Evolutionary conservation across 2,888 invertebrate species (phyloP), one percentile per base, ranked within the genome.

Genomic region (Meloe dianella): DNA sequence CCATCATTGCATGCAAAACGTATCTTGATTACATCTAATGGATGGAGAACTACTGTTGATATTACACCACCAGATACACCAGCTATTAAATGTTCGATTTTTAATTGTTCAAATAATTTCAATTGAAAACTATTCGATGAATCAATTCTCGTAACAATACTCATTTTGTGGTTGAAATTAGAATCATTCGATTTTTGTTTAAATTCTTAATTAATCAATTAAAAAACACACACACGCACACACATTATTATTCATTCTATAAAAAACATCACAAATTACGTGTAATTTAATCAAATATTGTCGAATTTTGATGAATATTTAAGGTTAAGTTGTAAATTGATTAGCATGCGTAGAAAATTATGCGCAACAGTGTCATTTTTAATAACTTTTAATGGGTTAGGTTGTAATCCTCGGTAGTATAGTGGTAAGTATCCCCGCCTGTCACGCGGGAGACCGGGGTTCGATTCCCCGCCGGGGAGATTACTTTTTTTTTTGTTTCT

Each of bases 1-100:
- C 98, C 98, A 88, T 98, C 98, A 84, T 96, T 95, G 1, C 97
- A 98, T 91, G 98, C 98, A 86, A 98, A 98, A 84, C 99, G 89
- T 76, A 99, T 95, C 89, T 99, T 99, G 73, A 99, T 92, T 77
- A 99, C 90, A 87, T 99, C 99, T 83, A 99, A 86, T 47, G 99
- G 99, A 86, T 97, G 97, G 73, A 99, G 85, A 78, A 95, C 90
- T 63, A 98, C 84, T 8, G 98, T 98, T 41, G 98, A 96, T 27
- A 93, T 91, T 20, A 97, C 93, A 71, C 99, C 99, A 75, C 98
- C 99, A 72, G 94, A 92, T 77, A 98, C 89, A 63, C 99, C 99
- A 79, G 98, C 98, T 75, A 97, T 88, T 82, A 98, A 87, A 87
- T 98, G 96, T 85, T 98, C 97, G 84, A 93, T 95, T 80, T 92